Evolutionary conservation across 1,140 invertebrate genomes (phyloP).

Genomic region (Zaprionus inermis): DNA sequence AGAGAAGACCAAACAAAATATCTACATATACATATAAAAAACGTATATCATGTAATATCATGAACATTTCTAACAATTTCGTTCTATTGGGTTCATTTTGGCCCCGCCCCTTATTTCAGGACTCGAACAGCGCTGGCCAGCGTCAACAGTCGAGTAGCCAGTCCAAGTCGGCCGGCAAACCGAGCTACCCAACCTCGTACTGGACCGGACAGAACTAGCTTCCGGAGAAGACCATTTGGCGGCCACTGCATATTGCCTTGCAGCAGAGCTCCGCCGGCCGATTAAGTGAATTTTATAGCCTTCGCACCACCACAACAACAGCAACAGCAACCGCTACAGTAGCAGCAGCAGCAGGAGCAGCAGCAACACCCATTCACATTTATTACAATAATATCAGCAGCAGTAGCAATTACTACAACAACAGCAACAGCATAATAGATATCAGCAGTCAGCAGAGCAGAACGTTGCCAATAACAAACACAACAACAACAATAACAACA

Average conservation of each 20-base stretch:
- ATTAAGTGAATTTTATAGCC: slow-evolving; percentile 64
- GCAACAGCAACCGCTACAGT: slow-evolving; percentile 37
- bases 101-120: slow-evolving; percentile 83
- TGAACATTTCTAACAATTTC: not conserved
- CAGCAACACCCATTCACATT: slow-evolving; percentile 65
- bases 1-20: not conserved
- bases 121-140: slow-evolving; percentile 88
- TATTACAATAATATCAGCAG: slow-evolving; percentile 41
- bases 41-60: not conserved
- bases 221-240: slow-evolving; percentile 74
- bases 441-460: slow-evolving; percentile 28
- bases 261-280: slow-evolving; percentile 38
- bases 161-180: slow-evolving; percentile 88
- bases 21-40: not conserved
- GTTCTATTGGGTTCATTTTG: not conserved
- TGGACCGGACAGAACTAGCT: slow-evolving; percentile 87
- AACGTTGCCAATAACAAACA: slow-evolving; percentile 53
- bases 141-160: slow-evolving; percentile 88
- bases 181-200: slow-evolving; percentile 87
- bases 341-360: slow-evolving; percentile 23
- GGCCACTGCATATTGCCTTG: slow-evolving; percentile 63
- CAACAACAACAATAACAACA: slow-evolving; percentile 42
- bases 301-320: slow-evolving; percentile 37
- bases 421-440: slow-evolving; percentile 24
- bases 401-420: not conserved